phyloP scores from a whole-genome alignment of 2,888 invertebrate genomes.

The Nomada goodeniana region DNA sequence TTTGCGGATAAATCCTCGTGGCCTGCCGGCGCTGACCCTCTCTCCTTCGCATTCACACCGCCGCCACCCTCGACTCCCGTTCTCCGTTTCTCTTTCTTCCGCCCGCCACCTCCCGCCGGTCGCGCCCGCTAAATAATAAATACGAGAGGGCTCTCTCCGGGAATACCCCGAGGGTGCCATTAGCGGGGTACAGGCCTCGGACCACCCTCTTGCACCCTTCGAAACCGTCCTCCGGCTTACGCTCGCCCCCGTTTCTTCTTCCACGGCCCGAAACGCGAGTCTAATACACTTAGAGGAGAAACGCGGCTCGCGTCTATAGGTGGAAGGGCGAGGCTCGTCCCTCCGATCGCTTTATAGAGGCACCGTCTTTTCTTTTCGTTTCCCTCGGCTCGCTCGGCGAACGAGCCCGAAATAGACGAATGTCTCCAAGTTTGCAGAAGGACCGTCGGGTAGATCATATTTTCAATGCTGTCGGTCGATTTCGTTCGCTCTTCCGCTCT shows the following conservation, averaged over 20 bases:
- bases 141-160: conserved; percentile 82
- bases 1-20: conserved; percentile 80
- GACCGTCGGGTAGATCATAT: conserved; percentile 52
- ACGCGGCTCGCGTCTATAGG: conserved; percentile 72
- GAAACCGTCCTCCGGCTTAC: conserved; percentile 65
- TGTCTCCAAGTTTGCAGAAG: conserved; percentile 55
- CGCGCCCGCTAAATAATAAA: conserved; percentile 83
- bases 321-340: conserved; percentile 66
- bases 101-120: conserved; percentile 68
- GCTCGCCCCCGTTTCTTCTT: conserved; percentile 60
- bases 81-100: conserved; percentile 26
- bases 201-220: conserved; percentile 73
- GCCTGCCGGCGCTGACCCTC: conserved; percentile 61
- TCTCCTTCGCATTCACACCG: conserved; percentile 19
- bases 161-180: conserved; percentile 84
- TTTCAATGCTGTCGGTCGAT: conserved; percentile 35
- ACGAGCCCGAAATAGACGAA: conserved; percentile 61
- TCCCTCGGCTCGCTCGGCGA: conserved; percentile 47
- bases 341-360: conserved; percentile 74
- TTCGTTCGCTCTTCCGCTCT: conserved; percentile 33
- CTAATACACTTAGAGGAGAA: conserved; percentile 81
- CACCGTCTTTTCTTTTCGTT: conserved; percentile 58
- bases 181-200: conserved; percentile 81
- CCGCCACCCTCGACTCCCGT: conserved; percentile 37
- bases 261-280: conserved; percentile 76